Evolutionary conservation across 2,888 invertebrate genomes (phyloP).

Genomic region (Acronicta leporina): DNA sequence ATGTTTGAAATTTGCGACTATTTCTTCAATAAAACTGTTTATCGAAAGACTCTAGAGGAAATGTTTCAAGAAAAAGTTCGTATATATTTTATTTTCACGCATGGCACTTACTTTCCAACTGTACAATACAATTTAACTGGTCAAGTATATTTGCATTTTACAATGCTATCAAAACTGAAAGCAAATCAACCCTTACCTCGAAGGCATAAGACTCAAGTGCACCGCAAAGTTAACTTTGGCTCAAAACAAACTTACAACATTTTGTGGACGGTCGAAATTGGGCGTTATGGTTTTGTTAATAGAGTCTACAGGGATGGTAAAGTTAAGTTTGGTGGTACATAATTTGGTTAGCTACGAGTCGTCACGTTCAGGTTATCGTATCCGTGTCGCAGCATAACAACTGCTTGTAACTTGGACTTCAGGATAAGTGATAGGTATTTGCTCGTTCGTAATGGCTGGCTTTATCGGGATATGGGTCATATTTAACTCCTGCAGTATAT

Average conservation of each 20-base stretch:
- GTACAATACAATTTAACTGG: conserved; percentile 53
- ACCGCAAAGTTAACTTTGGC: conserved; percentile 38
- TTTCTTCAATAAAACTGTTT: too few relatives aligned
- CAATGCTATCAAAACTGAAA: conserved; percentile 11
- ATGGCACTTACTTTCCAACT: conserved; percentile 38
- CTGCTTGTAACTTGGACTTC: conserved; percentile 65
- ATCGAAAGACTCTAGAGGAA: too few relatives aligned
- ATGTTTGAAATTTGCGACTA: too few relatives aligned
- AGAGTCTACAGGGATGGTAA: conserved; percentile 35
- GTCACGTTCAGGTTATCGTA: conserved; percentile 70
- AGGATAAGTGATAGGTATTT: conserved; percentile 61
- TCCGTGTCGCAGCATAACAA: conserved; percentile 73
- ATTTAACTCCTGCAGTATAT: conserved; percentile 22
- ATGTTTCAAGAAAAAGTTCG: too few relatives aligned
- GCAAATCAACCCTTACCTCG: conserved; percentile 35
- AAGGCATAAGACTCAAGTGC: conserved; percentile 36
- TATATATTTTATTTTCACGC: conserved; percentile 48
- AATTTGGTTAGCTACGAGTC: conserved; percentile 68
- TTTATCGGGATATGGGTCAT: conserved; percentile 43
- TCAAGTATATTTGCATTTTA: conserved; percentile 54
- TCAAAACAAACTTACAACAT: conserved; percentile 33
- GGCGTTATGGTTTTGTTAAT: conserved; percentile 8
- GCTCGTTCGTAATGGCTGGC: conserved; percentile 51
- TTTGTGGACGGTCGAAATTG: conserved; percentile 27
- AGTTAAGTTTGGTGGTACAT: conserved; percentile 48